Percentiles rank a stretch among this genome's conserved stretches.
These are phyloP conservation scores for Xyrichtys novacula DNA, from an alignment of 2,797 vertebrate species.

Conservation along the genomic window DNA sequence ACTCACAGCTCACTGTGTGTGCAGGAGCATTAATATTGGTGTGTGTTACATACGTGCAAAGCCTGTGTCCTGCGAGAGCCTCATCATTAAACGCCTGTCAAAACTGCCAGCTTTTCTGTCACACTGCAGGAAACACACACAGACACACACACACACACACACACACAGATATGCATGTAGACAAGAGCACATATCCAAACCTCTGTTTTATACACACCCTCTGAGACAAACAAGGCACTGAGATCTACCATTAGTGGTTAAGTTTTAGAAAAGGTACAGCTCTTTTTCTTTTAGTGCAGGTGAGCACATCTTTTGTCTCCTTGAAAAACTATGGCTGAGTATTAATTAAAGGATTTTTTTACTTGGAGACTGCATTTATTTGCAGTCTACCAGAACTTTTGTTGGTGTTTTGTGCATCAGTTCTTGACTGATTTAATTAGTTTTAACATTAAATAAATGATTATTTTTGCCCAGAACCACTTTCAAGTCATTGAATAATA, in stretches of 20 bases:
- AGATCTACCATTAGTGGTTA: conserved; percentile 6
- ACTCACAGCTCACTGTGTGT: conserved; percentile 3
- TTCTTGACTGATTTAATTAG: too few relatives aligned
- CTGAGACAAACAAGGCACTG: conserved; percentile 7
- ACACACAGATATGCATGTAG: not conserved
- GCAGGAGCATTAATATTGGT: conserved; percentile 2
- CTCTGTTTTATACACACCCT: conserved; percentile 7
- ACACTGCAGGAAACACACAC: conserved; percentile 59
- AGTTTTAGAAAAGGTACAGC: not conserved
- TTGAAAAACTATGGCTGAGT: too few relatives aligned
- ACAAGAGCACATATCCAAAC: conserved; percentile 26
- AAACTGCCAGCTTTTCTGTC: conserved; percentile 78
- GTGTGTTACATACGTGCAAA: conserved; percentile 57
- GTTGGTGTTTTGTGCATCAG: too few relatives aligned
- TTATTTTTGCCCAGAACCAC: too few relatives aligned
- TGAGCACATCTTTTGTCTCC: too few relatives aligned
- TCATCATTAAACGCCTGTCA: conserved; percentile 83
- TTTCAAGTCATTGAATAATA: too few relatives aligned
- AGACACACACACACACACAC: conserved; percentile 27
- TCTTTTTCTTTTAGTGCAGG: not conserved
- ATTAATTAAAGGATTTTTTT: too few relatives aligned
- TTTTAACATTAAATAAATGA: too few relatives aligned
- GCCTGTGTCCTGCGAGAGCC: conserved; percentile 69
- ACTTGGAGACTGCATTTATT: too few relatives aligned
- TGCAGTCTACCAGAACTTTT: too few relatives aligned